These are phyloP conservation scores for Muscicapa adusta DNA, from an alignment of 2,113 vertebrate species.

Conservation along the genomic window DNA sequence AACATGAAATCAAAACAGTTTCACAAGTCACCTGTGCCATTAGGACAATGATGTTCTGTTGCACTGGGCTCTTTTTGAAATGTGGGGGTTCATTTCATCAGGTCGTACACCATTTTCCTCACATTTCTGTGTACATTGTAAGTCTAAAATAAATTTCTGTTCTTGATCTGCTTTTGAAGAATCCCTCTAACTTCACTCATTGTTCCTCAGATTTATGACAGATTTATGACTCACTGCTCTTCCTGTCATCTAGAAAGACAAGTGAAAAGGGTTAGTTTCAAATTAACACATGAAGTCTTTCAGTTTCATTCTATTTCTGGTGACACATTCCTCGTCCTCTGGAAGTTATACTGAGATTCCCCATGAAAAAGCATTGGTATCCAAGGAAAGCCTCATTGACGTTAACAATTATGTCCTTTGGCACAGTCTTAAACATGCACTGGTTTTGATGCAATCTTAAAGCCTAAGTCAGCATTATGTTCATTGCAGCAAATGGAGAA, in stretches of 20 bases:
- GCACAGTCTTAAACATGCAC: neutral
- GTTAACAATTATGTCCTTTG: neutral
- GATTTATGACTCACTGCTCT: neutral
- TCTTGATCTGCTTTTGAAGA: neutral
- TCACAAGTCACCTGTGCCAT: neutral
- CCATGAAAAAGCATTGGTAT: neutral
- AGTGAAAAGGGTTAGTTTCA: neutral
- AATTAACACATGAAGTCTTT: neutral
- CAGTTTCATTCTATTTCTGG: neutral
- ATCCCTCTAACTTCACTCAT: neutral
- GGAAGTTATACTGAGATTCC: neutral
- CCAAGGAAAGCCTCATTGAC: neutral
- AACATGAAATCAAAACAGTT: neutral
- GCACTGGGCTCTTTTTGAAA: neutral
- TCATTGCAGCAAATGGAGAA: neutral
- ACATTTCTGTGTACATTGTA: neutral
- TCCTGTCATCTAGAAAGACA: slow-evolving; percentile 10
- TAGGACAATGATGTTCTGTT: neutral
- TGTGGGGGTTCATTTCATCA: neutral
- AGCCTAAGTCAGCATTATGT: neutral
- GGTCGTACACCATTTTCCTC: neutral
- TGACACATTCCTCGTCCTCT: neutral
- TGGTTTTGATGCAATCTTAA: neutral
- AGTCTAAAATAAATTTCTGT: neutral
- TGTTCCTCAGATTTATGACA: neutral